These are phyloP conservation scores for Ametastegia equiseti DNA, from an alignment of 2,888 invertebrate species.

Conservation along the genomic window DNA sequence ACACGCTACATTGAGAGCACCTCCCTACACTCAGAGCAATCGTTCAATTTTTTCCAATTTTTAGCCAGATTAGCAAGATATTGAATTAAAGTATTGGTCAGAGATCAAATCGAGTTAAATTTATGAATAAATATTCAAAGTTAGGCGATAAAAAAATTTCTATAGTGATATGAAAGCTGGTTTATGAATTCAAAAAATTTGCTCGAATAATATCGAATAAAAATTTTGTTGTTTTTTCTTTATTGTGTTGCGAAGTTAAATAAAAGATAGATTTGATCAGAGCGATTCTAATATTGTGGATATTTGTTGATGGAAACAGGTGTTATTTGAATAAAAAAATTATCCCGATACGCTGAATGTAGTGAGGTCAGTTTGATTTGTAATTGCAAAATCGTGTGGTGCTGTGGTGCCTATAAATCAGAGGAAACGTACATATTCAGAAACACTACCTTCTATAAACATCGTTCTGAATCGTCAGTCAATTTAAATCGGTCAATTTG, in stretches of 20 bases:
- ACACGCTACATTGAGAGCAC: slow-evolving; percentile 63
- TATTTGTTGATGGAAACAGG: not conserved
- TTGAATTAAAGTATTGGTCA: not conserved
- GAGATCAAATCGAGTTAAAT: not conserved
- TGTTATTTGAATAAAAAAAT: not conserved
- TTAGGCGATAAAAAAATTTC: too few relatives aligned
- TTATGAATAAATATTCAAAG: too few relatives aligned
- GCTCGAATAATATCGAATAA: not conserved
- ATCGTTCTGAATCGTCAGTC: not conserved
- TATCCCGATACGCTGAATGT: slow-evolving; percentile 62
- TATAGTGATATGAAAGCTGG: too few relatives aligned
- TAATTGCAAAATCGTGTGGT: slow-evolving; percentile 49
- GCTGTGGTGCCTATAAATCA: slow-evolving; percentile 56
- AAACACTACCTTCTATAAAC: slow-evolving; percentile 40
- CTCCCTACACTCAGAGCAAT: slow-evolving; percentile 68
- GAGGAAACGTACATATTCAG: slow-evolving; percentile 76
- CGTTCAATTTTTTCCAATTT: not conserved
- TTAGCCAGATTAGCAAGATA: not conserved
- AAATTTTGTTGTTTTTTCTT: too few relatives aligned
- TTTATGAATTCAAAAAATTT: too few relatives aligned
- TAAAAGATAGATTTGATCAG: not conserved
- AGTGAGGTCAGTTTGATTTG: slow-evolving; percentile 60
- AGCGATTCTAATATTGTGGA: not conserved
- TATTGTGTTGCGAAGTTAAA: not conserved
- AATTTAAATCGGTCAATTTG: slow-evolving; percentile 33